Conservation (phyloP, 1,140 invertebrate genomes). For the Agrypnia vestita region DNA sequence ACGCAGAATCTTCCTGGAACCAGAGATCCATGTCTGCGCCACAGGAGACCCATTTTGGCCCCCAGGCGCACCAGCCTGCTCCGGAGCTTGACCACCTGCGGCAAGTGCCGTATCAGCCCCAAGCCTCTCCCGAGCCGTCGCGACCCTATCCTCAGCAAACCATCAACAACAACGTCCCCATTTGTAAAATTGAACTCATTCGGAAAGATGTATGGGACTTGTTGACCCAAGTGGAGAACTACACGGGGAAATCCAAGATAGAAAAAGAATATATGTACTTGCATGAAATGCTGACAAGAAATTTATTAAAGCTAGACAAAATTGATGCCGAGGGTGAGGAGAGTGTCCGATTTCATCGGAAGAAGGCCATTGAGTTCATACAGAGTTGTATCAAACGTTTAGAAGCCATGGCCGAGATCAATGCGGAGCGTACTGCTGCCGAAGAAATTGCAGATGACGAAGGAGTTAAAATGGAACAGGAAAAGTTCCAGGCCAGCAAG, state of each 20-base stretch:
- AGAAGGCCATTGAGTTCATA: conserved; percentile 90
- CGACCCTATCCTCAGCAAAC: conserved; percentile 66
- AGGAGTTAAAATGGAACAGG: conserved; percentile 26
- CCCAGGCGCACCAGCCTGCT: conserved; percentile 62
- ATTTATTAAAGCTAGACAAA: conserved; percentile 91
- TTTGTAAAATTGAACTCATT: conserved; percentile 86
- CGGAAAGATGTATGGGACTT: conserved; percentile 86
- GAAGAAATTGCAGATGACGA: neutral
- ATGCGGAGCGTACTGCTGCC: conserved; percentile 60
- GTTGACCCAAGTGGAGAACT: conserved; percentile 84
- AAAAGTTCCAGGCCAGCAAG: conserved; percentile 44
- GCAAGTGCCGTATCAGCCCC: conserved; percentile 61
- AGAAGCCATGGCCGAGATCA: conserved; percentile 80
- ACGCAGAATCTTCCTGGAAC: too few relatives aligned
- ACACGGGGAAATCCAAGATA: conserved; percentile 79
- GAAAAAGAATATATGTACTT: conserved; percentile 92
- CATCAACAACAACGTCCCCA: conserved; percentile 78
- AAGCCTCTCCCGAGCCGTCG: conserved; percentile 64
- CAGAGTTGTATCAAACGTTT: conserved; percentile 88
- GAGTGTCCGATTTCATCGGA: conserved; percentile 87
- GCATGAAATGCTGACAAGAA: conserved; percentile 96
- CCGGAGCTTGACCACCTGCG: conserved; percentile 59
- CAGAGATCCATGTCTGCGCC: too few relatives aligned
- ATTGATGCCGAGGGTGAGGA: conserved; percentile 94
- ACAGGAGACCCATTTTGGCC: too few relatives aligned